Base-by-base conservation (phyloP, 2,888 invertebrate genomes). In the Harpagoxenus sublaevis region DNA sequence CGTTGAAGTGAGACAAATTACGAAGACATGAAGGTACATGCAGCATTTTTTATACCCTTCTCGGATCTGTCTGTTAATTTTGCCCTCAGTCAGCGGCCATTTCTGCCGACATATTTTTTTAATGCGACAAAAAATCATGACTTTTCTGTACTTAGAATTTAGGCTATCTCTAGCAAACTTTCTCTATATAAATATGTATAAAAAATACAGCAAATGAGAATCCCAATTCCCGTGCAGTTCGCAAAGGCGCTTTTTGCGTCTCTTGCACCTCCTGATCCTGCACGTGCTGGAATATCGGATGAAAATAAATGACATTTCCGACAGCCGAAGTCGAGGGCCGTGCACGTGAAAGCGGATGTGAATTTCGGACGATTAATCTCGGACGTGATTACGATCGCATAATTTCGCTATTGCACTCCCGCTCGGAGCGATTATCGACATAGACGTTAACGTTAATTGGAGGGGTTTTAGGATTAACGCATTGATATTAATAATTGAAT, bases 401-500 rank as follows among this genome's bases (percentile, higher is more conserved):
- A 84, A 84, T 83, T 84, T 71, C 18, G 63, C 84, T 63, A 39
- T 55, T 53, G 23, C n/a, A n/a, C 45, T 53, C n/a, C n/a, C 18
- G 53, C 8, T n/a, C 42, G 4, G 15, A 18, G 23, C 57, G 51
- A 73, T 73, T 73, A 81, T 60, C 71, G 60, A 39, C 12, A 73
- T 48, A n/a, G 51, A 81, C 60, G 60, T 73, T 73, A 73, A 68
- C 12, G 23, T 70, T 79, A 71, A 79, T 79, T 60, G 39, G 18
- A 28, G 60, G 60, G 28, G 48, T 73, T 79, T 71, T 48, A 39
- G 48, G 23, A 71, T 71, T 71, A 73, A 62, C 45, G 48, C 60
- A 60, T 28, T 42, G 55, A 45, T 78, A 78, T 66, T 79, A 62
- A 78, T 78, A 70, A 79, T 79, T 79, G 60, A 71, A 71, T 39